Evolutionary conservation across 2,113 vertebrate species (phyloP).

Genomic region (Calyptomena viridis): DNA sequence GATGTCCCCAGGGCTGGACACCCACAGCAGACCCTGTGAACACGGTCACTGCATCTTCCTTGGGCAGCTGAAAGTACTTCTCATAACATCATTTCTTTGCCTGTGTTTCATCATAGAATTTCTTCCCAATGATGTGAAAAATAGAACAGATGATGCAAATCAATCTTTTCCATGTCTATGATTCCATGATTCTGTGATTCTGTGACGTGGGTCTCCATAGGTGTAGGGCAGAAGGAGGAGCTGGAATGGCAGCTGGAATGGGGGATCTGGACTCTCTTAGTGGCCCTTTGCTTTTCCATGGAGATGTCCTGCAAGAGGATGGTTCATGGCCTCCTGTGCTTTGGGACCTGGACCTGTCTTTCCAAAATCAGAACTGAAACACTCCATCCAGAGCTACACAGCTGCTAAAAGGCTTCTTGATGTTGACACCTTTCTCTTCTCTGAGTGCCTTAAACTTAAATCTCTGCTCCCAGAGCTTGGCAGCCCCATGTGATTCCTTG

Average conservation of each 20-base stretch:
- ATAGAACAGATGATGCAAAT: background rate
- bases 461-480: background rate
- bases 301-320: background rate
- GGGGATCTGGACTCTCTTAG: fast-evolving
- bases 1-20: fast-evolving
- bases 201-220: background rate
- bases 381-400: background rate
- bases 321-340: fast-evolving
- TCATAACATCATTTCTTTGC: background rate
- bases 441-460: background rate
- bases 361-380: background rate
- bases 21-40: background rate
- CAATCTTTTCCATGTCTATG: background rate
- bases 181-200: background rate
- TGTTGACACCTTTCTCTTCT: background rate
- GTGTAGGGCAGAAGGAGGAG: background rate
- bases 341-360: fast-evolving
- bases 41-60: background rate
- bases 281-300: background rate
- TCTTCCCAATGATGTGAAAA: background rate
- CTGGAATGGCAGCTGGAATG: fast-evolving
- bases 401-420: background rate
- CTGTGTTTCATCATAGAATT: background rate
- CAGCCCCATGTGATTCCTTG: background rate
- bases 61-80: background rate